phyloP scores from a whole-genome alignment of 2,113 vertebrate genomes.

The Indicator indicator region DNA sequence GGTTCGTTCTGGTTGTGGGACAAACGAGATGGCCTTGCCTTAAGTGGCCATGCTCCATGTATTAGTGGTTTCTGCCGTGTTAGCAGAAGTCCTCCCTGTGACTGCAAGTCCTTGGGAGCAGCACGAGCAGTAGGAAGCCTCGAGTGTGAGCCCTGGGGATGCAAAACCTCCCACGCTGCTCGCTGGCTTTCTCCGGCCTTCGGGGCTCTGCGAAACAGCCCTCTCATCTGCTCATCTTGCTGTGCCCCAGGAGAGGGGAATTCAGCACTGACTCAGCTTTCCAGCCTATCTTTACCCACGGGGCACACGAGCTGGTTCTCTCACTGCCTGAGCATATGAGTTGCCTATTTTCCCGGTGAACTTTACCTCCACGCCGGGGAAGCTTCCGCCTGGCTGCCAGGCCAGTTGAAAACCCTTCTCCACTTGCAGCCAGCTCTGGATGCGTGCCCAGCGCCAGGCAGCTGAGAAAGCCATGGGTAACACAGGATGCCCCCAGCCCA shows the following conservation, averaged over 20 bases:
- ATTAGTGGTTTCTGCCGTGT: not conserved
- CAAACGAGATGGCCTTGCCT: not conserved
- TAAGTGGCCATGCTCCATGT: not conserved
- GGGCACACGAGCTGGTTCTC: not conserved
- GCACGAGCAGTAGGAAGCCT: not conserved
- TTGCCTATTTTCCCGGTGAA: not conserved
- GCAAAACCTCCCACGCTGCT: not conserved
- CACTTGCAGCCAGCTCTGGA: not conserved
- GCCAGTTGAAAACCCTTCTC: not conserved
- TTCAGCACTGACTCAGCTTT: constrained; percentile 9
- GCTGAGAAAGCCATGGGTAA: not conserved
- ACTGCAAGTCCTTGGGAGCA: not conserved
- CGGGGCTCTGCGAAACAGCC: not conserved
- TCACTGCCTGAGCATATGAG: not conserved
- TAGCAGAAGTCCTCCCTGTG: not conserved
- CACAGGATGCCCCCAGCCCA: not conserved
- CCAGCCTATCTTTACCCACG: not conserved
- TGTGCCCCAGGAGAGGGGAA: not conserved
- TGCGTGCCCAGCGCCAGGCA: fast-evolving
- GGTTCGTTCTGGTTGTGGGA: not conserved
- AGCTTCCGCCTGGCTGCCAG: constrained; percentile 8
- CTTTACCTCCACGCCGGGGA: not conserved
- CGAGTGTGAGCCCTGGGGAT: fast-evolving
- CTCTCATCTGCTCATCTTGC: not conserved
- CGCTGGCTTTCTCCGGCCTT: not conserved